Evolutionary conservation across 2,113 vertebrate genomes (phyloP), one percentile per base, ranked within the genome.

Genomic region (Lutjanus erythropterus): DNA sequence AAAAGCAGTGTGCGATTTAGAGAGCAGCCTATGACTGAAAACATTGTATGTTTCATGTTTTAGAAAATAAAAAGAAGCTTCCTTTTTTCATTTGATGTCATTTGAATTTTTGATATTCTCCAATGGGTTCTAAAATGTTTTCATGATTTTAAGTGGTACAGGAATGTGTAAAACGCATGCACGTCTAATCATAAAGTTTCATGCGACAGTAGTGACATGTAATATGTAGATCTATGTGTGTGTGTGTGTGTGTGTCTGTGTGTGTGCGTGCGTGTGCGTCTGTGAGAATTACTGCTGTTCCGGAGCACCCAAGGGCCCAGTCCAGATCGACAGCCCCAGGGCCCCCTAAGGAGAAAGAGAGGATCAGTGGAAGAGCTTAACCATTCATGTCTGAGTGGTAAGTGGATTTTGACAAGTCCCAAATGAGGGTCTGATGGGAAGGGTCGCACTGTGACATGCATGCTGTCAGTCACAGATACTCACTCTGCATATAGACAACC

Each of bases 381-480:
- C 58, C 80, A 81, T 83, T 85, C 78, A 74, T 75, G 78, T 78
- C 88, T 67, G 74, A 81, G 74, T 81, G 86, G 80, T 90, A 84
- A 91, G 88, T 89, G 88, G 86, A 81, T 89, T 89, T 50, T 87
- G 87, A 89, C 86, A 89, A 76, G 74, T 90, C 73, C 67, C 84
- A 74, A 85, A 88, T 58, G 86, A 81, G 75, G 53, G 46, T 78
- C 64, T 89, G 81, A 83, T 78, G 75, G 74, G 68, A 58, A n/a
- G 61, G 72, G 62, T 76, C 39, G 11, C 53, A 56, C 23, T 72
- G 46, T 75, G 85, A 85, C 78, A 75, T 46, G 49, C 61, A 65
- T 1, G 1, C 53, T 35, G 65, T 73, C 78, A 82, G 21, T 67
- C 81, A 80, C 27, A 47, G 47, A 88, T n/a, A 56, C 72, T 65